Percentiles rank a stretch among this genome's conserved stretches.
Conservation (phyloP, 1,140 invertebrate species). For the Lineus longissimus region DNA sequence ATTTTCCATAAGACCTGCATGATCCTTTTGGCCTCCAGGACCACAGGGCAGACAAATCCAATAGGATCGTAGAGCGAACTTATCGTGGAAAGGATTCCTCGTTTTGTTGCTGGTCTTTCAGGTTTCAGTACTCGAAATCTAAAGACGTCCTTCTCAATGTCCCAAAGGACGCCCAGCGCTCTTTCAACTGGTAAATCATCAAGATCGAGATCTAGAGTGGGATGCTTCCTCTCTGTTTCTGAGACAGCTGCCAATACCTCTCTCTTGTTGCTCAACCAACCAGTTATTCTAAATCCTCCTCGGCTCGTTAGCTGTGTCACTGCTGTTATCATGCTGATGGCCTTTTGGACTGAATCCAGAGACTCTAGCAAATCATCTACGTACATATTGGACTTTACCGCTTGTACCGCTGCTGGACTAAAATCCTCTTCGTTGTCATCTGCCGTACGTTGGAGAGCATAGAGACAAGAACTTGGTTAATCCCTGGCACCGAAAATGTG, state of each 20-base stretch:
- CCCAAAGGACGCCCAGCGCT: constrained; percentile 9
- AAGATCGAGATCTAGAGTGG: background rate
- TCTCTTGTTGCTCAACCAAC: constrained; percentile 14
- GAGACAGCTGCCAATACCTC: constrained; percentile 13
- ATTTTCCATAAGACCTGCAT: constrained; percentile 12
- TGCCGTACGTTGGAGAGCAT: constrained; percentile 11
- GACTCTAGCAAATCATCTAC: constrained; percentile 21
- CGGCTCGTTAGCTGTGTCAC: constrained; percentile 2
- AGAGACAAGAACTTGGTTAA: constrained; percentile 14
- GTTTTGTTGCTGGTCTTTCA: background rate
- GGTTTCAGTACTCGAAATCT: background rate
- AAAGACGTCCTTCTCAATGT: constrained; percentile 10
- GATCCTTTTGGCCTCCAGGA: constrained; percentile 12
- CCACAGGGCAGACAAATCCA: constrained; percentile 13
- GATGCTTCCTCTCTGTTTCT: background rate
- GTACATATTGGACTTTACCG: constrained; percentile 15
- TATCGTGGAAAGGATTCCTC: constrained; percentile 15
- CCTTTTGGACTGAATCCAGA: background rate
- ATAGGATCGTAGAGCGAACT: constrained; percentile 18
- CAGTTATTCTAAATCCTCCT: constrained; percentile 16
- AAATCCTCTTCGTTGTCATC: constrained; percentile 5
- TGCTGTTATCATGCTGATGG: background rate
- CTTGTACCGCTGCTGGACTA: background rate
- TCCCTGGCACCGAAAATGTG: constrained; percentile 18
- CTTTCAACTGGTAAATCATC: constrained; percentile 1